Evolutionary conservation across 1,140 invertebrate species (phyloP).

Genomic region (Ylistrum balloti): DNA sequence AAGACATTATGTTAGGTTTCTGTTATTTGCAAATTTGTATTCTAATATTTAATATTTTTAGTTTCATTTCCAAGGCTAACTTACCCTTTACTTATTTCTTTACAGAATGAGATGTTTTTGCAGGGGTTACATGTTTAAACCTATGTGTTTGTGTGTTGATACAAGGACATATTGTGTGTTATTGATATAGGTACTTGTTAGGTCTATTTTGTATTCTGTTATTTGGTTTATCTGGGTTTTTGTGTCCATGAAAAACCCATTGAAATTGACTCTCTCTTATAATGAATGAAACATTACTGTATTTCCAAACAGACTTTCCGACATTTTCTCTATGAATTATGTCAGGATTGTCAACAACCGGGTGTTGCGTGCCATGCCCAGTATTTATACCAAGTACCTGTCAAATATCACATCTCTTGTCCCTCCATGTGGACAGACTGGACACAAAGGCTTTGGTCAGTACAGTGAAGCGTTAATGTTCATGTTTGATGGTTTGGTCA

Average conservation of each 20-base stretch:
- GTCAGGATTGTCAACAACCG: not conserved
- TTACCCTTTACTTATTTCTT: too few species aligned
- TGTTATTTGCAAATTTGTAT: too few species aligned
- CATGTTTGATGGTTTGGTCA: not conserved
- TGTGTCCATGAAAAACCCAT: slow-evolving; percentile 32
- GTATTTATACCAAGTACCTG: slow-evolving; percentile 38
- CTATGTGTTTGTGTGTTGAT: not conserved
- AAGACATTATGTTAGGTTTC: too few species aligned
- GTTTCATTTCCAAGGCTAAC: too few species aligned
- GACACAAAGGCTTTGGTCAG: slow-evolving; percentile 25
- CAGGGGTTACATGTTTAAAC: not conserved
- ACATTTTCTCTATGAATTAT: not conserved
- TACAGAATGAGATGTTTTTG: not conserved
- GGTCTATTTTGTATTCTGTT: not conserved
- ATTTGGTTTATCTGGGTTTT: not conserved
- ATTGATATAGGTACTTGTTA: not conserved
- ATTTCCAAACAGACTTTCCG: not conserved
- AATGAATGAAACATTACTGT: not conserved
- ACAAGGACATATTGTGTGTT: not conserved
- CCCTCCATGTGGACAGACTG: not conserved
- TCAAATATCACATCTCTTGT: slow-evolving; percentile 25
- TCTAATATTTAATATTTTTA: too few species aligned
- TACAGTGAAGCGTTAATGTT: not conserved
- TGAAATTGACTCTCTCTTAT: not conserved
- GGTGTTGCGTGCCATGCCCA: not conserved